Conservation (phyloP, 2,113 vertebrate species). For the Gymnogyps californianus region DNA sequence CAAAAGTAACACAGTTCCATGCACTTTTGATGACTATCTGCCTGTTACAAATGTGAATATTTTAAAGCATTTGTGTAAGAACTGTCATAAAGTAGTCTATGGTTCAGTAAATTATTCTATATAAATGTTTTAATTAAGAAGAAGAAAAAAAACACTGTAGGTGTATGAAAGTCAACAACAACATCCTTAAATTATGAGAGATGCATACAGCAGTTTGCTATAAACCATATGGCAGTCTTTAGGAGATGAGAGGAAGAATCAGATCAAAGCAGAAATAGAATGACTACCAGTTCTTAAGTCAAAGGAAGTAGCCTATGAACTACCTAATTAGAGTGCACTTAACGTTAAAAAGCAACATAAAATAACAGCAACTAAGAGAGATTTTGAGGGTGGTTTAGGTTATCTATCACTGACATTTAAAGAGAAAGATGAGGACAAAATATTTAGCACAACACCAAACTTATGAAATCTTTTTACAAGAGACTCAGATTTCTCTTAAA, state of each 20-base stretch:
- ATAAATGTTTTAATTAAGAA: neutral
- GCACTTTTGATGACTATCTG: neutral
- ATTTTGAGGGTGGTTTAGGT: neutral
- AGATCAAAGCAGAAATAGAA: neutral
- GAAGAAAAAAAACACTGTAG: neutral
- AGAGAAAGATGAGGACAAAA: neutral
- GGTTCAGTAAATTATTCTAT: neutral
- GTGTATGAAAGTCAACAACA: neutral
- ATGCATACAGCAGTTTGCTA: neutral
- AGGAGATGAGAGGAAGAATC: neutral
- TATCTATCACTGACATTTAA: neutral
- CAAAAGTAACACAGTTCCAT: neutral
- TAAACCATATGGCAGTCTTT: neutral
- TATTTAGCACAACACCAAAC: neutral
- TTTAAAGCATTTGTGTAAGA: neutral
- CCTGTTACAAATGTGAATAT: neutral
- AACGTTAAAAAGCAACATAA: neutral
- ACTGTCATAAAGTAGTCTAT: neutral
- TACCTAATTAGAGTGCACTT: neutral
- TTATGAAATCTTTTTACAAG: neutral
- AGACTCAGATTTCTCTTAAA: neutral
- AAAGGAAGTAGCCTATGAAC: neutral
- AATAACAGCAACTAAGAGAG: neutral
- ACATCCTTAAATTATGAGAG: neutral
- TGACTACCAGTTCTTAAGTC: neutral